Base-by-base conservation (phyloP, 2,888 invertebrate genomes). In the Cheilosia vernalis region DNA sequence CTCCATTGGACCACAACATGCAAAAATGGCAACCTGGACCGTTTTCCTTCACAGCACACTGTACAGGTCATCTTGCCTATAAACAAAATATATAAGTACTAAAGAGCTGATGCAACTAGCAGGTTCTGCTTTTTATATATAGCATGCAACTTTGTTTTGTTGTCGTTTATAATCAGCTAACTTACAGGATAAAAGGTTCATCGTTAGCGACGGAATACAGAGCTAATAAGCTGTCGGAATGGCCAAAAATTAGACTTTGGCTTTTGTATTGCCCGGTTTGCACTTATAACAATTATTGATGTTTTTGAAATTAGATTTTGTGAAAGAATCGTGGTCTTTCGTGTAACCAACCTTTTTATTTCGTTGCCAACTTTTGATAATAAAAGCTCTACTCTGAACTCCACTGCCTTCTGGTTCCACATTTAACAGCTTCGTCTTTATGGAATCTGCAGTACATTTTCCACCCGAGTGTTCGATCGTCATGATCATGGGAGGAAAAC, bases 271-370 rank as follows among this genome's bases (percentile, higher is more conserved):
- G 72, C 13, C 42, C 61, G 13, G 19, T 49, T 47, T 63, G 19
- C 70, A 61, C 37, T 61, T 42, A 9, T 61, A 60, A 49, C 58
- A 58, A n/a, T n/a, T n/a, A 40, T 70, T 70, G 7, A 58, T 69
- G n/a, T 13, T 47, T 70, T 40, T 60, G 5, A 9, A 13, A 5
- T 51, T 58, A 1, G 67, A 47, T 27, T 69, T 69, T 19, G 37
- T 7, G 37, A 13, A 2, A 47, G 56, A 2, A 47, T 24, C 30
- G 30, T 30, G 30, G n/a, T 61, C 27, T 17, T 72, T 44, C 5
- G 42, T 15, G 42, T 17, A 24, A 10, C 42, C 53, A 17, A 17
- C 5, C 17, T 70, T 72, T 30, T 61, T 70, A 9, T 42, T 17
- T 21, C 61, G 6, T 27, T 61, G 72, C 72, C 42, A 72, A 4